Evolutionary conservation across 37 sponge, comb jelly and placozoan species (phyloP).

Genomic region (Bolinopsis microptera): DNA sequence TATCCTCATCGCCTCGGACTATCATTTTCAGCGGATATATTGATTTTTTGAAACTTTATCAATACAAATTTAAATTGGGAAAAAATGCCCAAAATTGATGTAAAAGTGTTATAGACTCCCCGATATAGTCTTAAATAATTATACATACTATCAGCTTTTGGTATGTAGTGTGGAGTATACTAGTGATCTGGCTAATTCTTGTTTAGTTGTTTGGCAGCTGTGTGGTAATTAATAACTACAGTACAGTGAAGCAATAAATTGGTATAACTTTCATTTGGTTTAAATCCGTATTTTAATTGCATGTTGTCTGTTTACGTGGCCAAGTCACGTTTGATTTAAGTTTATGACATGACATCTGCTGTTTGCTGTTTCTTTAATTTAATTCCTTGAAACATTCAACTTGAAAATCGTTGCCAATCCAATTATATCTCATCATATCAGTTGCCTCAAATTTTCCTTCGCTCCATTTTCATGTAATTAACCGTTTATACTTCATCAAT

Average conservation of each 20-base stretch:
- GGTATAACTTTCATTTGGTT: neutral
- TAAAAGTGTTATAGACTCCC: neutral
- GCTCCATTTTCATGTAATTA: no score
- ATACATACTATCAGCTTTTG: neutral
- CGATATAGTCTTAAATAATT: neutral
- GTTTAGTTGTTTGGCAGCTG: neutral
- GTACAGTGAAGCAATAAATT: neutral
- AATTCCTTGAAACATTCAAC: no score
- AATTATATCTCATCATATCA: no score
- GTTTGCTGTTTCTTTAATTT: neutral
- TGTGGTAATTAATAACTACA: neutral
- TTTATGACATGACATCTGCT: neutral
- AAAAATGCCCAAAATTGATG: neutral
- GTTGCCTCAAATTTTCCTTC: no score
- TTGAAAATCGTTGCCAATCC: no score
- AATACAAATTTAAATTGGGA: neutral
- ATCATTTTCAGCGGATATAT: neutral
- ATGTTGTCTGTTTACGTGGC: neutral
- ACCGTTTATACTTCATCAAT: no score
- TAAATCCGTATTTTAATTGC: neutral
- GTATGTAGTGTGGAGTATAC: neutral
- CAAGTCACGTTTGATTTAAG: neutral
- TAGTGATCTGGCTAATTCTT: neutral
- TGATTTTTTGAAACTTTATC: neutral
- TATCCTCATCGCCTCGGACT: neutral